Conservation (phyloP, 2,113 vertebrate species). For the Butorides virescens region DNA sequence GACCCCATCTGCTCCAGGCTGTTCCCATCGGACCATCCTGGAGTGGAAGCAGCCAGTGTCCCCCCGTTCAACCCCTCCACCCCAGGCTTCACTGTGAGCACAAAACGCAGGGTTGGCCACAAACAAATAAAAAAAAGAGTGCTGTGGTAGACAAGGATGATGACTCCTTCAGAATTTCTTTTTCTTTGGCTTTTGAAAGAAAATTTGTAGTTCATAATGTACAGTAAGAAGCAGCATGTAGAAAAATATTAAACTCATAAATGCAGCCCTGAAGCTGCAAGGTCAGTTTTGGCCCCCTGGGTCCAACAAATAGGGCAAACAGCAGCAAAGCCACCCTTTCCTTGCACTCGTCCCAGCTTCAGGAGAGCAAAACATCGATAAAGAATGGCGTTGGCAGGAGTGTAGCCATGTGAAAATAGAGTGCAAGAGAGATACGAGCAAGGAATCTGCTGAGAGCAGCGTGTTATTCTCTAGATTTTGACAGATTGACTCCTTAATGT, state of each 20-base stretch:
- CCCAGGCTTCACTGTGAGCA: background rate
- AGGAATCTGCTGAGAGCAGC: background rate
- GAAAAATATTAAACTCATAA: background rate
- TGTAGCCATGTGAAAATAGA: background rate
- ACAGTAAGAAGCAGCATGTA: background rate
- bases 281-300: background rate
- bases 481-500: background rate
- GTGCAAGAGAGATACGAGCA: fast-evolving
- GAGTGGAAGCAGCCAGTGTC: background rate
- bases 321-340: background rate
- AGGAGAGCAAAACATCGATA: background rate
- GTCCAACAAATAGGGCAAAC: background rate
- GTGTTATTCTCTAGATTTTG: background rate
- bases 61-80: fast-evolving
- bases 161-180: background rate
- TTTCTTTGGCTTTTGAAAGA: background rate
- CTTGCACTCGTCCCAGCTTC: background rate
- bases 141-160: background rate
- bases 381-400: background rate
- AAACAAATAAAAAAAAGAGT: background rate
- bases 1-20: background rate
- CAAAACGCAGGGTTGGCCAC: background rate
- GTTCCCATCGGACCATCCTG: background rate
- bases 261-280: background rate
- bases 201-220: background rate